A percentile compares a stretch with the other conserved stretches of the same genome.
phyloP scores from a whole-genome alignment of 2,113 vertebrate species.

The Sialia sialis region DNA sequence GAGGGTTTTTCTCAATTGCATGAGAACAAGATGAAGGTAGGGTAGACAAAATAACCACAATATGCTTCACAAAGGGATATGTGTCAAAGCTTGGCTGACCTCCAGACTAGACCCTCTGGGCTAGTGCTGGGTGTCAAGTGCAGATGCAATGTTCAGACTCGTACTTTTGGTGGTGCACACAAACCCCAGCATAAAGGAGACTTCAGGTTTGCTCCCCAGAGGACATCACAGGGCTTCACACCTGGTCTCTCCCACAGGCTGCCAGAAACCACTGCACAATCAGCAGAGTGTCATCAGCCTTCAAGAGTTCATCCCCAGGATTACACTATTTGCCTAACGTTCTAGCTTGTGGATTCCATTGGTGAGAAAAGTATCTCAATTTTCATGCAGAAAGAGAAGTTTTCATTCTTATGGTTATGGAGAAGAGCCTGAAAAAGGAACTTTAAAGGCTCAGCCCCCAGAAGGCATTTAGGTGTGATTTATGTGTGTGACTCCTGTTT shows the following conservation, averaged over 20 bases:
- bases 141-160: not conserved
- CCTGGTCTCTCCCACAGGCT: not conserved
- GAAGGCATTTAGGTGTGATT: slow-evolving; percentile 30
- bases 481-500: not conserved
- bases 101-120: not conserved
- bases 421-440: slow-evolving; percentile 3
- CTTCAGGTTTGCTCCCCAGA: not conserved
- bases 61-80: not conserved
- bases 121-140: not conserved
- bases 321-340: not conserved
- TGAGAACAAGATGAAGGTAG: not conserved
- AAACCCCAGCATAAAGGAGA: not conserved
- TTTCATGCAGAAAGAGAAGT: not conserved
- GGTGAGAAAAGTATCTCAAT: not conserved
- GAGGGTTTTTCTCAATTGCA: not conserved
- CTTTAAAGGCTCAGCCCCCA: slow-evolving; percentile 21
- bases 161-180: not conserved
- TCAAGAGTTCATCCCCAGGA: not conserved
- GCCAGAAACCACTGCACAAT: not conserved
- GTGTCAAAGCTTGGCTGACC: not conserved
- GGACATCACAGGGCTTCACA: not conserved
- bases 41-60: not conserved
- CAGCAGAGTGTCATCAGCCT: not conserved
- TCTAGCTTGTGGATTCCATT: not conserved
- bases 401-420: slow-evolving; percentile 10